Percentiles rank a stretch among this genome's conserved stretches.
These are phyloP conservation scores for Sminthurides aquaticus DNA, from an alignment of 2,888 invertebrate species.

Conservation along the genomic window DNA sequence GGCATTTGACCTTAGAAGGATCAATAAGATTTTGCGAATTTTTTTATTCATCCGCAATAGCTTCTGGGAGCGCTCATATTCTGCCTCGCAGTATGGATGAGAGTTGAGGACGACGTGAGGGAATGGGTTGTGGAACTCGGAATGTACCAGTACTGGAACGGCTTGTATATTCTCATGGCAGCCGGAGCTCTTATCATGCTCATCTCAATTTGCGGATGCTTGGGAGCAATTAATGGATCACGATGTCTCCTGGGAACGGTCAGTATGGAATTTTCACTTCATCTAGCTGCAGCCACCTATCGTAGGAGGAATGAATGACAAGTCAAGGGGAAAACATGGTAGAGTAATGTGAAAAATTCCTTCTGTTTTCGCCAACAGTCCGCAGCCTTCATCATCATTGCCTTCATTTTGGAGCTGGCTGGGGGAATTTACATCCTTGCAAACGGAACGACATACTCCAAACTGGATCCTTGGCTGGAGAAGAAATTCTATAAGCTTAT, in stretches of 20 bases:
- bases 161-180: constrained; percentile 71
- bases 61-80: constrained; percentile 70
- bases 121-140: constrained; percentile 72
- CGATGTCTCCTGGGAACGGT: constrained; percentile 61
- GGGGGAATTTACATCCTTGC: constrained; percentile 71
- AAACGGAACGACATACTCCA: constrained; percentile 71
- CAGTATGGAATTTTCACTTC: too few relatives aligned
- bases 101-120: constrained; percentile 70
- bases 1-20: too few relatives aligned
- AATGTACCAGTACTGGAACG: constrained; percentile 71
- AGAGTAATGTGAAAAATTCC: too few relatives aligned
- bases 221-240: constrained; percentile 72
- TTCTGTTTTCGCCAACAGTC: constrained; percentile 52
- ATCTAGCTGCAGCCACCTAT: too few relatives aligned
- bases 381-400: constrained; percentile 62
- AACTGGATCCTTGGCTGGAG: constrained; percentile 67
- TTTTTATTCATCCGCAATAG: too few relatives aligned
- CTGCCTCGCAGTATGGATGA: constrained; percentile 71
- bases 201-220: constrained; percentile 71
- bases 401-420: constrained; percentile 63
- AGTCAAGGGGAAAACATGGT: too few relatives aligned
- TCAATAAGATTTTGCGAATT: too few relatives aligned
- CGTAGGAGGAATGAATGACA: too few relatives aligned
- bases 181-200: constrained; percentile 65
- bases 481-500: constrained; percentile 65